Evolutionary conservation across 2,797 vertebrate genomes (phyloP).

Genomic region (Crax fasciolata): DNA sequence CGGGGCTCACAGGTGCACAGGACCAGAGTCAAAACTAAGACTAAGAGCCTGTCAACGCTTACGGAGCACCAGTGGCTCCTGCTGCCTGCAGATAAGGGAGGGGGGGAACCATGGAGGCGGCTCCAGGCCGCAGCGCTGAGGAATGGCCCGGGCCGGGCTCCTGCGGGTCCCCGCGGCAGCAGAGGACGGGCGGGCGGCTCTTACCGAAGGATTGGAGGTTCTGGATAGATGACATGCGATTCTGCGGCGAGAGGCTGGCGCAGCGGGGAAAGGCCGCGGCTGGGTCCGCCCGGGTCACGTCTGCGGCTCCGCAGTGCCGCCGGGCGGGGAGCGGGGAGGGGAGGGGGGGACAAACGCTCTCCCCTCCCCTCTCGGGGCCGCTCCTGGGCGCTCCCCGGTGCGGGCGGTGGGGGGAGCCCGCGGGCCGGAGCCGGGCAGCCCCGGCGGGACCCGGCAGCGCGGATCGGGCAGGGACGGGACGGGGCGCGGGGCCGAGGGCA

Average conservation of each 20-base stretch:
- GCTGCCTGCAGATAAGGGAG: background rate
- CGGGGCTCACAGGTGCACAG: rapidly evolving
- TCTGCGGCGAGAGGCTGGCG: constrained; percentile 82
- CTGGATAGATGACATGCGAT: constrained; percentile 88
- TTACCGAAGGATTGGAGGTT: constrained; percentile 87
- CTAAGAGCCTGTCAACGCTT: background rate
- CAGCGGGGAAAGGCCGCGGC: constrained; percentile 76
- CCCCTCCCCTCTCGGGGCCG: too few species aligned
- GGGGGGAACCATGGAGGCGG: background rate
- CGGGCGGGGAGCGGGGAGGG: background rate
- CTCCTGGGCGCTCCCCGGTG: too few species aligned
- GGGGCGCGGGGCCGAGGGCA: too few species aligned
- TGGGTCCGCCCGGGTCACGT: constrained; percentile 74
- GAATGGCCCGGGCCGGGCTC: background rate
- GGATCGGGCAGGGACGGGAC: too few species aligned
- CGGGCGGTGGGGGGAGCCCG: too few species aligned
- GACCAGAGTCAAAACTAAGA: background rate
- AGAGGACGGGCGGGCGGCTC: background rate
- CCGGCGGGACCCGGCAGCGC: too few species aligned
- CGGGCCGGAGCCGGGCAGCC: too few species aligned
- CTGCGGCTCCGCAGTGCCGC: constrained; percentile 57
- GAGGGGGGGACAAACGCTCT: background rate
- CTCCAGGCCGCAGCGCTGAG: background rate
- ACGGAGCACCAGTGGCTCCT: background rate
- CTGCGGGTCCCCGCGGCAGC: background rate